Evolutionary conservation across 1,140 invertebrate genomes (phyloP), one percentile per base, ranked within the genome.

Genomic region (Platyscapa corneri): DNA sequence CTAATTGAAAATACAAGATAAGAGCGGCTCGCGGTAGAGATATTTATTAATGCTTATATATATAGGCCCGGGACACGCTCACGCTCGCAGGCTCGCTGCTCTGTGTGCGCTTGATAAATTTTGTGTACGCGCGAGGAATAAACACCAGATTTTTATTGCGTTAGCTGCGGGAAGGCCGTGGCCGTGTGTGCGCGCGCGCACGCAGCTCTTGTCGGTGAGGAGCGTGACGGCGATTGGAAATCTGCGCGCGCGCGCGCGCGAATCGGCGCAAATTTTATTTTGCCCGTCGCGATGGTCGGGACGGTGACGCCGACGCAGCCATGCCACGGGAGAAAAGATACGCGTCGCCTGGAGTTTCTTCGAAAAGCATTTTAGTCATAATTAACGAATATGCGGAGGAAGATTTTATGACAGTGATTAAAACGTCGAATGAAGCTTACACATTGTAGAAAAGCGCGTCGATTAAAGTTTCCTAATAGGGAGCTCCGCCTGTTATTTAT

Each of bases 1-100:
- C 82, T 84, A 84, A 84, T 84, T 84, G 82, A 84, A 84, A 84
- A 84, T 78, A 77, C 82, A 75, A 78, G 74, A 67, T 78, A 67
- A 67, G 56, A 37, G 27, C 23, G 70, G 46, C 39, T 75, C 72
- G 72, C 72, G 34, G 39, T 20, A 37, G 42, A 77, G 42, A 77
- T 27, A 74, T 74, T 74, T 74, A 74, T 74, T 42, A 74, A 74
- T 74, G 39, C 70, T 42, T n/a, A 42, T n/a, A n/a, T 42, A n/a
- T 70, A 70, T 34, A 3, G 7, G 3, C 18, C 8, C 8, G 42
- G 42, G 32, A 1, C 5, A 27, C 39, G 3, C 30, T 39, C 30
- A 10, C 42, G 32, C 56, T 56, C 37, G 37, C 65, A 42, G n/a
- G 30, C 12, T n/a, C n/a, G n/a, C n/a, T n/a, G 27, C 65, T 20